Base-by-base conservation (phyloP, 2,888 invertebrate species). In the Drosophila percnosoma region DNA sequence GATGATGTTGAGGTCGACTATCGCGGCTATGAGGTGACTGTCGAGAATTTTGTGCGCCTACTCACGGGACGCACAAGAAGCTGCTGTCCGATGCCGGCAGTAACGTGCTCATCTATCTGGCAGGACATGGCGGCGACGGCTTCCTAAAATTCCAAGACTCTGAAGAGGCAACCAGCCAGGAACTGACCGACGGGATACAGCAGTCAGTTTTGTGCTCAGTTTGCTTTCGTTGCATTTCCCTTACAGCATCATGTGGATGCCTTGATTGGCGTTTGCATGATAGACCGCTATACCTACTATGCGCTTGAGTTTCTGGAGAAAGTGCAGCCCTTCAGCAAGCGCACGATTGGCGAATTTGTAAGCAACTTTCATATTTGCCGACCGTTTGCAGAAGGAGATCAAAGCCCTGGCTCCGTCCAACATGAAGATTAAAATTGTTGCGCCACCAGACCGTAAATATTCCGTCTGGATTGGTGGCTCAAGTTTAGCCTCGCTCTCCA, bases 1-100 rank as follows among this genome's bases (percentile, higher is more conserved):
- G 98, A 99, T 93, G 99, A 99, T 94, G 99, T 99, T 7, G 99
- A 99, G 94, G 99, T 99, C 0, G 99, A 99, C 92, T 99, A 99
- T 92, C 95, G 99, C 87, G 99, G 99, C 27, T 97, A 97, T 93
- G 97, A 97, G 94, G 97, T 99, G 0, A 99, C 99, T 1, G 99
- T 99, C 3, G 99, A 99, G 92, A 99, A 99, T 93, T 99, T 99
- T 94, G 98, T 99, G 0, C 95, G 99, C 15, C 94, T 99, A 0
- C 93, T 99, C 51, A 99, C 99, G 1, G 99, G 99, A 0, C 94
- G 99, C 63, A 95, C 99, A 99, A 99, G 91, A 96, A 98, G 75
- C 94, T 99, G 15, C 94, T 99, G 1, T 98, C 99, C 0, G 99
- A 99, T 94, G 98, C 99, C 90, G 97, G 98, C 21, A 98, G 99